Percentiles rank a stretch among this genome's conserved stretches.
Evolutionary conservation across 2,888 invertebrate genomes (phyloP).

Genomic region (Diarsia rubi): DNA sequence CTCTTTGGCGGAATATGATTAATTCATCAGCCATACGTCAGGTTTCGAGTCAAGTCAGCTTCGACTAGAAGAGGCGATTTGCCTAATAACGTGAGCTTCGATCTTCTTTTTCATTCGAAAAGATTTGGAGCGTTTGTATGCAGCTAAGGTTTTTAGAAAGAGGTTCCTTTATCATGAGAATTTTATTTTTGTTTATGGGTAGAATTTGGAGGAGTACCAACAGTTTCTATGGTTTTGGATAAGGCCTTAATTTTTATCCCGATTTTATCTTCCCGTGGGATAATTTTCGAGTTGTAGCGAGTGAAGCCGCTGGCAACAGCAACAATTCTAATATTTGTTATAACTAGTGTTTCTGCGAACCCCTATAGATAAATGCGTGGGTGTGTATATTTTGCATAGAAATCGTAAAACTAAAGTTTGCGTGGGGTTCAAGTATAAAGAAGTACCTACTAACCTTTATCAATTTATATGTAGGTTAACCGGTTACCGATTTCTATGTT

Average conservation of each 20-base stretch:
- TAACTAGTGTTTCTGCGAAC: background rate
- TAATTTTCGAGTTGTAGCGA: too few species aligned
- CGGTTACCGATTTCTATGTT: slow-evolving; percentile 14
- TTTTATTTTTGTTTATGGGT: background rate
- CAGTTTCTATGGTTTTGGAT: background rate
- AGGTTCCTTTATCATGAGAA: slow-evolving; percentile 12
- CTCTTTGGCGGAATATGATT: slow-evolving; percentile 62
- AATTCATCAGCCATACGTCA: slow-evolving; percentile 65
- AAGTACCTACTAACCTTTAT: background rate
- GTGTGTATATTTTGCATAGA: background rate
- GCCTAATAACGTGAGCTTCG: slow-evolving; percentile 53
- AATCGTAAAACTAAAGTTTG: background rate
- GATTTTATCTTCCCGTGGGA: too few species aligned
- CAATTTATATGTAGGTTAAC: background rate
- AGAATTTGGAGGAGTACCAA: background rate
- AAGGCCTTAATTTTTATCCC: background rate
- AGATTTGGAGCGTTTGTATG: slow-evolving; percentile 56
- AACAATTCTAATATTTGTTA: too few species aligned
- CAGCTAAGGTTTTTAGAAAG: slow-evolving; percentile 33
- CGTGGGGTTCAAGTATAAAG: background rate
- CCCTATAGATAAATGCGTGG: too few species aligned
- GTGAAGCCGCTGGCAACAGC: too few species aligned
- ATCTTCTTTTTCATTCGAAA: slow-evolving; percentile 37
- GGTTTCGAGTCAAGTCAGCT: slow-evolving; percentile 59
- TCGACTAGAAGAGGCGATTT: slow-evolving; percentile 52